Evolutionary conservation across 2,113 vertebrate species (phyloP), one percentile per base, ranked within the genome.

Genomic region (Calyptomena viridis): DNA sequence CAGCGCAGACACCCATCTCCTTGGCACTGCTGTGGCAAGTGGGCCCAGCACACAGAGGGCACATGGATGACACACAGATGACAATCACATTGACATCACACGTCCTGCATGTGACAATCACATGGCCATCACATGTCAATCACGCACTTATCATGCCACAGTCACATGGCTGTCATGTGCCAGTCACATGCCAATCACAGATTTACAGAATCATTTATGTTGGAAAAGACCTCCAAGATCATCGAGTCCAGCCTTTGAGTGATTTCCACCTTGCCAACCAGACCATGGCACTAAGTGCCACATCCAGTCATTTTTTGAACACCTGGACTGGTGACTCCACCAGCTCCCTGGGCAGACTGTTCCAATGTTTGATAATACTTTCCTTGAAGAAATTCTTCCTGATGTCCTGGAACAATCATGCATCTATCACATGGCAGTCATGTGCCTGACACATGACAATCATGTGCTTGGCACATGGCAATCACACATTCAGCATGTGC

Each of bases 1-100:
- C 87, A 39, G 23, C 0, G 0, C 5, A 44, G 11, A 12, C 0
- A 0, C 3, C 25, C 46, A 12, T 60, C 5, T 30, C 20, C 20
- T 44, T 1, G 0, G 22, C 21, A 44, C 40, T 66, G 30, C 63
- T 33, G 30, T 33, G 39, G 30, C 21, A 8, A 40, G 21, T 7
- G 7, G 30, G 21, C 30, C 30, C 63, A 66, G 22, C n/a, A 8
- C 15, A 23, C 42, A 46, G 31, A 25, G n/a, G 42, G 30, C 31
- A 46, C 42, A 22, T 15, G n/a, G 50, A 27, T 47, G 42, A 30
- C 9, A 6, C 15, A n/a, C 7, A 3, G 27, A 28, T 11, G 27
- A 1, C 33, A n/a, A n/a, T n/a, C n/a, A n/a, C n/a, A n/a, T n/a
- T n/a, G n/a, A n/a, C n/a, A n/a, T n/a, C n/a, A n/a, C n/a, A n/a